Percentiles rank a stretch among this genome's conserved stretches.
These are phyloP conservation scores for Caenorhabditis wallacei DNA, from an alignment of 2,888 invertebrate genomes.

Conservation along the genomic window DNA sequence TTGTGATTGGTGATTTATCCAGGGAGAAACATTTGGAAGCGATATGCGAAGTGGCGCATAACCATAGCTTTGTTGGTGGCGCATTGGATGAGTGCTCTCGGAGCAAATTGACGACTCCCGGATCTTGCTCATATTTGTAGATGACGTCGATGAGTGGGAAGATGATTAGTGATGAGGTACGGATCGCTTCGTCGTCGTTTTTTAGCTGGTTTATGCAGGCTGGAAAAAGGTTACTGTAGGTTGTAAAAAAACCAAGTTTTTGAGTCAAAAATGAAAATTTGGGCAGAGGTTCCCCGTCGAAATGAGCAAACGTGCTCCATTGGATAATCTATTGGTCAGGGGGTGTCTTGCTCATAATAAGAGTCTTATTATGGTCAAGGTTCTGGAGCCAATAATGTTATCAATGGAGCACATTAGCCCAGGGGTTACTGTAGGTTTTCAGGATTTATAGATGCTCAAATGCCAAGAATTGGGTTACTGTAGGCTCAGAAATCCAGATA, in stretches of 20 bases:
- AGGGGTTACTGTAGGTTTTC: no score
- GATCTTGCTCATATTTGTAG: slow-evolving; percentile 67
- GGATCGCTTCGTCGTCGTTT: slow-evolving; percentile 50
- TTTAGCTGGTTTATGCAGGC: slow-evolving; percentile 38
- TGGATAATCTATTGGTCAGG: no score
- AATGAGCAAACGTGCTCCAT: no score
- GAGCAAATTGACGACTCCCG: slow-evolving; percentile 33
- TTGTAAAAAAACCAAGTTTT: no score
- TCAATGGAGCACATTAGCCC: no score
- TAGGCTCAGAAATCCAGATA: no score
- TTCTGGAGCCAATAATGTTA: no score
- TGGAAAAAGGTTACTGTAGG: slow-evolving; percentile 16
- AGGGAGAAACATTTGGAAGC: slow-evolving; percentile 64
- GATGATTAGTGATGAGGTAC: slow-evolving; percentile 57
- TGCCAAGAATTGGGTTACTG: no score
- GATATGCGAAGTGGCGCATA: slow-evolving; percentile 67
- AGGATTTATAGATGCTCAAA: no score
- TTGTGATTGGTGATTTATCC: slow-evolving; percentile 22
- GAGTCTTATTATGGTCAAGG: no score
- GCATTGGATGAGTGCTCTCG: slow-evolving; percentile 2
- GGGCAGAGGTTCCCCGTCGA: no score
- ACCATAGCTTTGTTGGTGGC: slow-evolving; percentile 58
- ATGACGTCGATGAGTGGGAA: slow-evolving; percentile 74
- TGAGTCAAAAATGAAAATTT: neutral
- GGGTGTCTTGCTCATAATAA: no score